Conservation (phyloP, 1,140 invertebrate genomes). For the Zaprionus camerounensis region DNA sequence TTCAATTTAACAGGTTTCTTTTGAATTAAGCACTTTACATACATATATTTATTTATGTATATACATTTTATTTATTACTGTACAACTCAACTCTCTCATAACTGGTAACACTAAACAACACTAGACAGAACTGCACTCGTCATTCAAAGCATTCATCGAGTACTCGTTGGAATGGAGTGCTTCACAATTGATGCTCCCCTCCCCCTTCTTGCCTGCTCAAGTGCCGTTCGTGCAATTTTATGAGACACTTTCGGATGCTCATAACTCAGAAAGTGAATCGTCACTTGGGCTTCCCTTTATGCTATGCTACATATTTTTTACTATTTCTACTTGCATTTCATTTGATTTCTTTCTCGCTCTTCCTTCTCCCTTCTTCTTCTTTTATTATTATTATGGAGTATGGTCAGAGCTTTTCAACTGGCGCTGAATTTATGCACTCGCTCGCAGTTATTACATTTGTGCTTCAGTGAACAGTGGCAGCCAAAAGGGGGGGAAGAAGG, state of each 20-base stretch:
- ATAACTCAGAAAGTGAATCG: conserved; percentile 42
- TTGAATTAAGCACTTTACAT: no score
- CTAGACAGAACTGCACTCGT: not conserved
- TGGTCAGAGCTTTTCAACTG: conserved; percentile 29
- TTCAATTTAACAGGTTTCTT: no score
- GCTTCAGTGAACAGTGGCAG: conserved; percentile 19
- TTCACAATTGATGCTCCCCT: not conserved
- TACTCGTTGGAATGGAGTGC: conserved; percentile 7
- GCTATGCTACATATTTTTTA: not conserved
- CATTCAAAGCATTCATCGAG: conserved; percentile 21
- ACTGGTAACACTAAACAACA: not conserved
- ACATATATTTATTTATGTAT: no score
- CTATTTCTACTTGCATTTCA: conserved; percentile 1
- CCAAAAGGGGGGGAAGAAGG: not conserved
- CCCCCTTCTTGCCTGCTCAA: not conserved
- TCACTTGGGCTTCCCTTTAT: conserved; percentile 2
- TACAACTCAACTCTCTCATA: not conserved
- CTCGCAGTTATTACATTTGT: conserved; percentile 63
- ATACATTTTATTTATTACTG: no score
- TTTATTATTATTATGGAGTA: conserved; percentile 13
- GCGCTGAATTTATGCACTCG: conserved; percentile 53
- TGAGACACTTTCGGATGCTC: conserved; percentile 27
- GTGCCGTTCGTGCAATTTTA: conserved; percentile 11
- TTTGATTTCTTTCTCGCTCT: conserved; percentile 1
- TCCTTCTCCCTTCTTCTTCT: not conserved